Evolutionary conservation across 1,140 invertebrate species (phyloP).

Genomic region (Temnothorax curvispinosus): DNA sequence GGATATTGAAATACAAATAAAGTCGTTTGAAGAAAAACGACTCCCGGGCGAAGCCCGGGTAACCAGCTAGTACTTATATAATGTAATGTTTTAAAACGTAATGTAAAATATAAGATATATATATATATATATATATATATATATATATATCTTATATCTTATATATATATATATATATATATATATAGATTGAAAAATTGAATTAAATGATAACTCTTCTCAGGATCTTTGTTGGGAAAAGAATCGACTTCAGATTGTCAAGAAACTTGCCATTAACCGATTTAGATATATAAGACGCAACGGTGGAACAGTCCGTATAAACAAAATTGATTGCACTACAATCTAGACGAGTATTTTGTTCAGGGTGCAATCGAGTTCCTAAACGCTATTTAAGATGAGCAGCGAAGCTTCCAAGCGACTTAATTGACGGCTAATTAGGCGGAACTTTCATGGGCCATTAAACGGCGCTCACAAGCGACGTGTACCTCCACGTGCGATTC

Average conservation of each 20-base stretch:
- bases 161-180: too few species aligned
- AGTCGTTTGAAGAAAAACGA: too few species aligned
- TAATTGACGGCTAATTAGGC: slow-evolving; percentile 58
- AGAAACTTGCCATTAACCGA: neutral
- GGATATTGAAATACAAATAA: too few species aligned
- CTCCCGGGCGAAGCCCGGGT: too few species aligned
- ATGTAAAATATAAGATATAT: neutral
- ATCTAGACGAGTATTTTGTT: slow-evolving; percentile 8
- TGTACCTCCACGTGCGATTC: slow-evolving; percentile 39
- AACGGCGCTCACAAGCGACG: neutral
- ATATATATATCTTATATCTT: too few species aligned
- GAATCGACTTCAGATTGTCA: neutral
- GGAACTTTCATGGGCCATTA: slow-evolving; percentile 51
- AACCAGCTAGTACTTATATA: too few species aligned
- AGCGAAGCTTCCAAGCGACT: slow-evolving; percentile 25
- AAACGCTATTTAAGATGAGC: slow-evolving; percentile 11
- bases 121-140: too few species aligned
- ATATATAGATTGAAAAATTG: neutral
- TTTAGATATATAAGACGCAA: neutral
- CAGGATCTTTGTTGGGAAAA: neutral
- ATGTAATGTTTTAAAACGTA: neutral
- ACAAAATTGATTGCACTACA: neutral
- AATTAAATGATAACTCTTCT: slow-evolving; percentile 1
- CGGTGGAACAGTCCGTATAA: neutral
- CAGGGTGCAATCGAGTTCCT: slow-evolving; percentile 13